These are phyloP conservation scores for Lophius piscatorius DNA, from an alignment of 2,113 vertebrate genomes.

Conservation along the genomic window DNA sequence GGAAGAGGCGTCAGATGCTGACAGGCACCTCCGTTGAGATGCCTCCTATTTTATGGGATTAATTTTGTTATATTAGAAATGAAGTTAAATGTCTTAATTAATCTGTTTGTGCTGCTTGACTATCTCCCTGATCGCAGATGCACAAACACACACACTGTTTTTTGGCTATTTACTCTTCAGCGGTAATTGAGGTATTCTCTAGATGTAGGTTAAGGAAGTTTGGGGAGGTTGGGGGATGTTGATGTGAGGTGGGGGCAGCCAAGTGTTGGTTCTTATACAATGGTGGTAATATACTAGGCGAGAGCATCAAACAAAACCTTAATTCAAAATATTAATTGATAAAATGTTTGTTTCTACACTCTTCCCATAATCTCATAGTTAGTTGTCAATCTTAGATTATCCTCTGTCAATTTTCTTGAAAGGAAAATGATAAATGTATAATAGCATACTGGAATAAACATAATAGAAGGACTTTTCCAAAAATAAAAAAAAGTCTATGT, in stretches of 20 bases:
- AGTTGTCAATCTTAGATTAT: slow-evolving; percentile 22
- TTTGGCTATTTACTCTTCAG: slow-evolving; percentile 86
- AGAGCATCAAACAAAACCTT: slow-evolving; percentile 56
- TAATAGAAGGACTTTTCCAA: not conserved
- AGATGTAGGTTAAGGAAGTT: slow-evolving; percentile 58
- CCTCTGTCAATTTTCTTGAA: not conserved
- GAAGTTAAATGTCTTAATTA: slow-evolving; percentile 96
- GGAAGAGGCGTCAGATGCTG: slow-evolving; percentile 87
- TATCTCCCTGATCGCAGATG: slow-evolving; percentile 75
- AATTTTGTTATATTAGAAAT: slow-evolving; percentile 93
- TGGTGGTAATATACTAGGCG: slow-evolving; percentile 40
- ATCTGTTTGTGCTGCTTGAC: slow-evolving; percentile 86
- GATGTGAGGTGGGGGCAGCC: slow-evolving; percentile 32
- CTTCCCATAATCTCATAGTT: slow-evolving; percentile 25
- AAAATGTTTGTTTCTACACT: slow-evolving; percentile 17
- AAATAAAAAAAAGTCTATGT: not conserved
- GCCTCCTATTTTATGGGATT: slow-evolving; percentile 93
- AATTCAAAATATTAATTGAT: slow-evolving; percentile 53
- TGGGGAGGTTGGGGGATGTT: slow-evolving; percentile 23
- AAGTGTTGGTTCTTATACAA: slow-evolving; percentile 50
- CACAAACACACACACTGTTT: slow-evolving; percentile 80
- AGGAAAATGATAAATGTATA: too few relatives aligned
- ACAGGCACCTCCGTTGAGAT: slow-evolving; percentile 93
- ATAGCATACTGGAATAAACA: too few relatives aligned
- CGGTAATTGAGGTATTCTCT: slow-evolving; percentile 75